These are phyloP conservation scores for Brachionus manjavacas DNA, from an alignment of 1,140 invertebrate species.

Conservation along the genomic window DNA sequence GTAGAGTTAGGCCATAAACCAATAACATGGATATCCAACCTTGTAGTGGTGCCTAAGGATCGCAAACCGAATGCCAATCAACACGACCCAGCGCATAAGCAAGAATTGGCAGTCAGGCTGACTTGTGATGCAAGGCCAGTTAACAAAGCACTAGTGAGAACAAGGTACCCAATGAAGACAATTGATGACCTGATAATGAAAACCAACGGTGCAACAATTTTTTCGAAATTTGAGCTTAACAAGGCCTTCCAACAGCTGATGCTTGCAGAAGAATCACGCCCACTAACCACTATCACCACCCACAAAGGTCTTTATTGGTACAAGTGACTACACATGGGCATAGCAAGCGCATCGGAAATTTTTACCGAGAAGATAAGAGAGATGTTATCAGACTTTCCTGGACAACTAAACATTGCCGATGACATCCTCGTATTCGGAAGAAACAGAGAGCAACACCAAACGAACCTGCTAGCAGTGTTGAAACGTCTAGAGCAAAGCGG, in stretches of 20 bases:
- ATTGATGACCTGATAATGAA: conserved; percentile 48
- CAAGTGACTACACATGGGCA: background rate
- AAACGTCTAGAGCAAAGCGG: too few relatives aligned
- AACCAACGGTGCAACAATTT: conserved; percentile 45
- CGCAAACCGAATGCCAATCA: background rate
- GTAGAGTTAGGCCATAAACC: too few relatives aligned
- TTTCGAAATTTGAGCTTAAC: conserved; percentile 47
- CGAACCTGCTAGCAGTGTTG: background rate
- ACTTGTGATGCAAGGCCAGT: too few relatives aligned
- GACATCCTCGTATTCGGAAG: background rate
- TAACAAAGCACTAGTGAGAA: too few relatives aligned
- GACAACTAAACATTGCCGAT: background rate
- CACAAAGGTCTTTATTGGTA: background rate
- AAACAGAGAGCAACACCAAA: background rate
- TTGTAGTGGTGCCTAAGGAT: background rate
- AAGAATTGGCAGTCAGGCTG: too few relatives aligned
- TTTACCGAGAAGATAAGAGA: too few relatives aligned
- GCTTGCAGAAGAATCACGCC: conserved; percentile 45
- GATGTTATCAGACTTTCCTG: background rate
- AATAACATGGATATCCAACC: background rate
- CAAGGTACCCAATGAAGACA: conserved; percentile 46
- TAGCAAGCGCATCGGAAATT: too few relatives aligned
- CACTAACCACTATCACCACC: background rate
- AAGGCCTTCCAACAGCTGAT: conserved; percentile 48
- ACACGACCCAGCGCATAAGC: background rate